phyloP scores from a whole-genome alignment of 2,888 invertebrate species.

The Antheraea assamensis region DNA sequence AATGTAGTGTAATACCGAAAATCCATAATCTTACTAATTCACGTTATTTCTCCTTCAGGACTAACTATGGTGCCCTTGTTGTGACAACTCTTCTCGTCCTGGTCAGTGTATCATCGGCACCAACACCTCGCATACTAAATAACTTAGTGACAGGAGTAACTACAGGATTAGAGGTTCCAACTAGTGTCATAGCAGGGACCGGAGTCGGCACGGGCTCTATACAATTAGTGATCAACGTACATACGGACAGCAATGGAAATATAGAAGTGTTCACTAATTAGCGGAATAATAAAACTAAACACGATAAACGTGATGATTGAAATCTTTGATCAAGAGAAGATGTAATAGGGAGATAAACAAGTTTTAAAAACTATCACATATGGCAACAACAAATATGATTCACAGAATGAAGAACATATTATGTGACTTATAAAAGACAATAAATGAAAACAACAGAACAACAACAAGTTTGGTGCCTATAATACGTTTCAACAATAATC shows the following conservation, averaged over 20 bases:
- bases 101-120: constrained; percentile 49
- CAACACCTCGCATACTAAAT: constrained; percentile 45
- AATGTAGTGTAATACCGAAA: background rate
- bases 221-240: constrained; percentile 70
- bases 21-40: background rate
- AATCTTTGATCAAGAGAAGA: background rate
- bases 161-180: constrained; percentile 68
- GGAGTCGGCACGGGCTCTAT: constrained; percentile 61
- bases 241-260: constrained; percentile 71
- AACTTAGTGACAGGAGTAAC: constrained; percentile 61
- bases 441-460: too few species aligned
- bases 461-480: background rate
- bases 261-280: constrained; percentile 71
- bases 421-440: background rate
- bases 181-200: constrained; percentile 57
- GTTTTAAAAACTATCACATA: background rate
- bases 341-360: background rate
- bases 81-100: constrained; percentile 43
- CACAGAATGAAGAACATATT: background rate
- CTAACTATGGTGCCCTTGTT: constrained; percentile 44
- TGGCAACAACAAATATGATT: background rate
- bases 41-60: constrained; percentile 42
- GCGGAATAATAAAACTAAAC: background rate
- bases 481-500: background rate
- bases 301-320: background rate